Evolutionary conservation across 2,797 vertebrate genomes (phyloP).

Genomic region (Sibirionetta formosa): DNA sequence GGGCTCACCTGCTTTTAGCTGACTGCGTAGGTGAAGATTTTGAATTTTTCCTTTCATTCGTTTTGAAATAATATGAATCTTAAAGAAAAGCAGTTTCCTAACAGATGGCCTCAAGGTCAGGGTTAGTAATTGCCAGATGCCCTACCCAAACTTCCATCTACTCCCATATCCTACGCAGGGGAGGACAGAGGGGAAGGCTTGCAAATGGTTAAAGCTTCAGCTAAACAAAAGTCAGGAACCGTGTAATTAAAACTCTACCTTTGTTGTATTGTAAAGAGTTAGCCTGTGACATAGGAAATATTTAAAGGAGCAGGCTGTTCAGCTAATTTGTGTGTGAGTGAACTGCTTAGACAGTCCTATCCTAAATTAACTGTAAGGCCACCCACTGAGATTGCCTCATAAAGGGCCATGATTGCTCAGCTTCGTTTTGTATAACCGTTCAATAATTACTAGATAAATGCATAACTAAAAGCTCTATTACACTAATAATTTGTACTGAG

Average conservation of each 20-base stretch:
- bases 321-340: conserved; percentile 83
- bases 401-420: conserved; percentile 81
- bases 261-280: conserved; percentile 85
- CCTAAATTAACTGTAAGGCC: conserved; percentile 86
- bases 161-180: not conserved
- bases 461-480: conserved; percentile 88
- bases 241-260: conserved; percentile 87
- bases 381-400: conserved; percentile 83
- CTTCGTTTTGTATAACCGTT: conserved; percentile 80
- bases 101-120: conserved; percentile 75
- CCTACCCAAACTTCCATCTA: conserved; percentile 35
- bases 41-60: not conserved
- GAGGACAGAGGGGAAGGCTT: conserved; percentile 52
- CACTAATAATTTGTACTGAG: conserved; percentile 86
- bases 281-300: conserved; percentile 85
- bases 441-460: conserved; percentile 88
- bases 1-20: not conserved
- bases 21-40: not conserved
- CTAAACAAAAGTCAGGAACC: conserved; percentile 87
- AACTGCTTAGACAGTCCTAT: conserved; percentile 78
- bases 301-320: conserved; percentile 84
- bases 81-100: conserved; percentile 54
- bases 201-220: conserved; percentile 80
- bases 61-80: not conserved
- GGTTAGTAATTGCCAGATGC: conserved; percentile 71